phyloP scores from a whole-genome alignment of 2,113 vertebrate species.

The Chlamydotis undulata region DNA sequence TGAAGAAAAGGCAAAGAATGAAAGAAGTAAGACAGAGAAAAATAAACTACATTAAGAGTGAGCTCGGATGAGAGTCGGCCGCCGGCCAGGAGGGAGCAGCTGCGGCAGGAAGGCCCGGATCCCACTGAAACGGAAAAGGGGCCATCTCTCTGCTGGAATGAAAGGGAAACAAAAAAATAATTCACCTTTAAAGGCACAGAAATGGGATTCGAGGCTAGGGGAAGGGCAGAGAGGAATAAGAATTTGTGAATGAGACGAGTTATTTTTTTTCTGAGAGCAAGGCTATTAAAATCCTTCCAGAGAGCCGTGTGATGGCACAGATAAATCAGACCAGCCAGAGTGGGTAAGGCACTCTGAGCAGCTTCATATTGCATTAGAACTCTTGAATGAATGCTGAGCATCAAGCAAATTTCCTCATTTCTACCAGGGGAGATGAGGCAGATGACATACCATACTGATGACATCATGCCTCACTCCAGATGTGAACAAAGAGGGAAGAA shows the following conservation, averaged over 20 bases:
- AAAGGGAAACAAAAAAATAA: constrained; percentile 53
- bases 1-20: constrained; percentile 40
- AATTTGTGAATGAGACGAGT: background rate
- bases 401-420: constrained; percentile 32
- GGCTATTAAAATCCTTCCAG: background rate
- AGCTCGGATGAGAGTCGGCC: constrained; percentile 20
- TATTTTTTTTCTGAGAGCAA: background rate
- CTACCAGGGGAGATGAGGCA: constrained; percentile 44
- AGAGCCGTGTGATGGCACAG: background rate
- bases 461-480: constrained; percentile 37
- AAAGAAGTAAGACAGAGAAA: constrained; percentile 47
- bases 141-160: constrained; percentile 46
- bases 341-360: rapidly evolving
- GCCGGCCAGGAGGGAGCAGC: constrained; percentile 47
- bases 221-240: background rate
- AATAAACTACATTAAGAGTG: constrained; percentile 58
- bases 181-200: constrained; percentile 49
- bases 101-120: constrained; percentile 25
- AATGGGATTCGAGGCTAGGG: background rate
- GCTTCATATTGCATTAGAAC: background rate
- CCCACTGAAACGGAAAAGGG: constrained; percentile 45
- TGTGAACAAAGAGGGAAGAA: constrained; percentile 31
- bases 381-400: background rate
- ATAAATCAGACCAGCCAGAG: background rate
- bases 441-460: constrained; percentile 39